A percentile compares a stretch with the other conserved stretches of the same genome.
These are phyloP conservation scores for Peucedramus taeniatus DNA, from an alignment of 2,113 vertebrate genomes.

Conservation along the genomic window DNA sequence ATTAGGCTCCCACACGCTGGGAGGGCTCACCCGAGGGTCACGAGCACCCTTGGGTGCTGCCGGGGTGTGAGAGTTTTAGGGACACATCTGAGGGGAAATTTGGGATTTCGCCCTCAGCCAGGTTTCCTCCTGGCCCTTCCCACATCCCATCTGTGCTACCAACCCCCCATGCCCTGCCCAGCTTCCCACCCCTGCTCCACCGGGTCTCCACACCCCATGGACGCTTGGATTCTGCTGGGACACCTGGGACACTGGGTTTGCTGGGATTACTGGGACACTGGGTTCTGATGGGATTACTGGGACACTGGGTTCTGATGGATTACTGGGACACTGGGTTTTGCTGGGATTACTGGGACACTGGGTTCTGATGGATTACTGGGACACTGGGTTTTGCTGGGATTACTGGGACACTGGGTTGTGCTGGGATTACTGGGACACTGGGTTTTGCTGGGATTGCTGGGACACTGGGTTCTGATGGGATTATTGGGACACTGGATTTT, in stretches of 20 bases:
- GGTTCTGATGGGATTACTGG: not conserved
- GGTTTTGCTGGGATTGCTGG: too few species aligned
- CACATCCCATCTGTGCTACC: not conserved
- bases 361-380: not conserved
- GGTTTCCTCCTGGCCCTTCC: not conserved
- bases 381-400: not conserved
- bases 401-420: not conserved
- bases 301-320: not conserved
- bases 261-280: not conserved
- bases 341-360: not conserved
- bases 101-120: not conserved
- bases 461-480: too few species aligned
- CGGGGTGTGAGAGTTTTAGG: not conserved
- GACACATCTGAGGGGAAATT: not conserved
- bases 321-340: not conserved
- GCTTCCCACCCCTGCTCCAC: not conserved
- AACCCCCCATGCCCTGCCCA: not conserved
- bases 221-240: not conserved
- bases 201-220: rapidly evolving
- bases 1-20: not conserved
- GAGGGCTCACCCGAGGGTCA: not conserved
- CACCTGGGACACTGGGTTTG: not conserved
- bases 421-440: not conserved
- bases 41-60: not conserved
- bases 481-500: not conserved